Evolutionary conservation across 1,140 invertebrate species (phyloP).

Genomic region (Chlorops oryzae): DNA sequence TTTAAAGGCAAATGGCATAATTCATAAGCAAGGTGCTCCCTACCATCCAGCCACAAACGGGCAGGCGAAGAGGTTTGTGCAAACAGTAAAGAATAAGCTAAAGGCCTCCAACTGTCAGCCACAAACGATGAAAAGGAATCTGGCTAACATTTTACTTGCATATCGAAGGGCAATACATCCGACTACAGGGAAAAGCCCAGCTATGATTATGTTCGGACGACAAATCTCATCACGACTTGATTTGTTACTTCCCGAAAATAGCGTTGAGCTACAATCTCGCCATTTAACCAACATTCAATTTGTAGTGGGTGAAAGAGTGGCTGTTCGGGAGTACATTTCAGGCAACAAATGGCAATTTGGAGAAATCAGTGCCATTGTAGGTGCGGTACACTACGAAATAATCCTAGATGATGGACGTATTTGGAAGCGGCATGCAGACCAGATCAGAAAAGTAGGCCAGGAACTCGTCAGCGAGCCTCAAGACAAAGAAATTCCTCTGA

Average conservation of each 20-base stretch:
- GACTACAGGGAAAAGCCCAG: conserved; percentile 12
- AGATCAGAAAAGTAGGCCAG: conserved; percentile 8
- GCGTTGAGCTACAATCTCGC: background rate
- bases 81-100: conserved; percentile 14
- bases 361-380: conserved; percentile 11
- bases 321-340: conserved; percentile 6
- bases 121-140: too few relatives aligned
- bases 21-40: conserved; percentile 7
- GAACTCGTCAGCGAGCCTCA: too few relatives aligned
- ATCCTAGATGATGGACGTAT: conserved; percentile 11
- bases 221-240: conserved; percentile 14
- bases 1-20: conserved; percentile 11
- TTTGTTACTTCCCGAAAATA: conserved; percentile 4
- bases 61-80: conserved; percentile 13
- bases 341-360: conserved; percentile 18
- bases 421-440: conserved; percentile 22
- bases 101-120: background rate
- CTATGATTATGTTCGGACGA: conserved; percentile 15
- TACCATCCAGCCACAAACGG: conserved; percentile 16
- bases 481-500: too few relatives aligned
- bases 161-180: conserved; percentile 16
- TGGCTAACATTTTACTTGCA: conserved; percentile 12
- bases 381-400: conserved; percentile 18
- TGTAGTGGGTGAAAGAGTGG: background rate
- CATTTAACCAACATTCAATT: background rate